Conservation (phyloP, 2,888 invertebrate genomes). For the Cremastobaeus sp. region DNA sequence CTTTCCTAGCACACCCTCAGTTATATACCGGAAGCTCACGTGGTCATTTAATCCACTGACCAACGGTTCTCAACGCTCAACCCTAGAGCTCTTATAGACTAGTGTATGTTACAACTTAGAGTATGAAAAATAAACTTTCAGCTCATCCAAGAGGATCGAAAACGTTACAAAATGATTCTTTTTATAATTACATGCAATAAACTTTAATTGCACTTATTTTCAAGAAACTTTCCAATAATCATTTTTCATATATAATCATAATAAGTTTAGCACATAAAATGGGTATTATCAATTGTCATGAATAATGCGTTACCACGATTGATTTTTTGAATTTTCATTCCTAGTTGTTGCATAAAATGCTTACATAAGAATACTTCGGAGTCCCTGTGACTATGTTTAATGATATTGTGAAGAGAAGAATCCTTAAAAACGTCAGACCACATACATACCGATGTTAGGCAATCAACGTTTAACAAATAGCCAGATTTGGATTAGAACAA, state of each 20-base stretch:
- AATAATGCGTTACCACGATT: too few relatives aligned
- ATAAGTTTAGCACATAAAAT: too few relatives aligned
- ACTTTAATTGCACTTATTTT: too few relatives aligned
- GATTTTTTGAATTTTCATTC: constrained; percentile 38
- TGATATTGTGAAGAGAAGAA: constrained; percentile 74
- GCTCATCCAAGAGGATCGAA: too few relatives aligned
- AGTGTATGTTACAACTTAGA: constrained; percentile 68
- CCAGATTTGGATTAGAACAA: constrained; percentile 69
- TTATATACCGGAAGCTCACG: constrained; percentile 77
- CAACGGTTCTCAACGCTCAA: constrained; percentile 69
- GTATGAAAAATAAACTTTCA: background rate
- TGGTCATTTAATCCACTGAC: constrained; percentile 76
- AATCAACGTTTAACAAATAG: constrained; percentile 70
- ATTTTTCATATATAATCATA: too few relatives aligned
- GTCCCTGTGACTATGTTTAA: constrained; percentile 68
- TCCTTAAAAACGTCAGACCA: constrained; percentile 73
- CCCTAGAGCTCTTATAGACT: constrained; percentile 68
- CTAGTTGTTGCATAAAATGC: constrained; percentile 15
- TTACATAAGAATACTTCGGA: constrained; percentile 67
- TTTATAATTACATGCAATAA: too few relatives aligned
- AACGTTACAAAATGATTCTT: too few relatives aligned
- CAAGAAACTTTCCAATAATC: too few relatives aligned
- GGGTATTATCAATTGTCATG: too few relatives aligned
- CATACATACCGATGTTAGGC: constrained; percentile 67
- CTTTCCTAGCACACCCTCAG: constrained; percentile 72